Evolutionary conservation across 2,888 invertebrate genomes (phyloP).

Genomic region (Drosophila cognata): DNA sequence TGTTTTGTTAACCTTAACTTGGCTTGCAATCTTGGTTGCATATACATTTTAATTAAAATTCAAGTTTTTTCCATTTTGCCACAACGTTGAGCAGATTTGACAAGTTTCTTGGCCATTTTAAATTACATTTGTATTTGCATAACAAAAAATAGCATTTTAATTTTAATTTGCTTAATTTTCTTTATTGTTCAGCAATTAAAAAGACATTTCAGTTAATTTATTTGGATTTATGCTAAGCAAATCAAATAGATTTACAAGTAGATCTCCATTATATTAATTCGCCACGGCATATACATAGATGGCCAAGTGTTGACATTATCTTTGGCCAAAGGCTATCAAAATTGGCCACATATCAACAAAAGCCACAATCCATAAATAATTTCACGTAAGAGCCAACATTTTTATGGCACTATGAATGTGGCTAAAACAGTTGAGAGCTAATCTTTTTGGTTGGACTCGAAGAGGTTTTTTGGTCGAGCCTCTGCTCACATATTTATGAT

Average conservation of each 20-base stretch:
- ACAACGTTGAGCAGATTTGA: neutral
- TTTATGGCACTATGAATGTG: slow-evolving; percentile 18
- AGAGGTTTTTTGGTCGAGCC: slow-evolving; percentile 19
- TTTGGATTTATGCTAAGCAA: neutral
- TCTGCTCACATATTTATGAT: slow-evolving; percentile 71
- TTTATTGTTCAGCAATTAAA: neutral
- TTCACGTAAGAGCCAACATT: slow-evolving; percentile 12
- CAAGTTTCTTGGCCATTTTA: neutral
- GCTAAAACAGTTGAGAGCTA: slow-evolving; percentile 35
- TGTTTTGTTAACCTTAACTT: neutral
- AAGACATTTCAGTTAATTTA: neutral
- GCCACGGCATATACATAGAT: slow-evolving; percentile 2
- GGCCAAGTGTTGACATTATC: slow-evolving; percentile 29
- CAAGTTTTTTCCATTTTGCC: neutral
- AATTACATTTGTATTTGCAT: neutral
- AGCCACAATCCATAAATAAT: slow-evolving; percentile 28
- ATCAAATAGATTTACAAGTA: neutral
- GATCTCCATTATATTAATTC: neutral
- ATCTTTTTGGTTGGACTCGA: slow-evolving; percentile 30
- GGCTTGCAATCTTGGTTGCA: neutral
- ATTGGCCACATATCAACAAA: slow-evolving; percentile 16
- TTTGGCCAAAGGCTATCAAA: slow-evolving; percentile 14
- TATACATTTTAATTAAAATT: neutral
- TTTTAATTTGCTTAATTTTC: neutral
- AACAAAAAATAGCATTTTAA: neutral